These are phyloP conservation scores for Helicoverpa assulta DNA, from an alignment of 2,888 invertebrate species.

Conservation along the genomic window DNA sequence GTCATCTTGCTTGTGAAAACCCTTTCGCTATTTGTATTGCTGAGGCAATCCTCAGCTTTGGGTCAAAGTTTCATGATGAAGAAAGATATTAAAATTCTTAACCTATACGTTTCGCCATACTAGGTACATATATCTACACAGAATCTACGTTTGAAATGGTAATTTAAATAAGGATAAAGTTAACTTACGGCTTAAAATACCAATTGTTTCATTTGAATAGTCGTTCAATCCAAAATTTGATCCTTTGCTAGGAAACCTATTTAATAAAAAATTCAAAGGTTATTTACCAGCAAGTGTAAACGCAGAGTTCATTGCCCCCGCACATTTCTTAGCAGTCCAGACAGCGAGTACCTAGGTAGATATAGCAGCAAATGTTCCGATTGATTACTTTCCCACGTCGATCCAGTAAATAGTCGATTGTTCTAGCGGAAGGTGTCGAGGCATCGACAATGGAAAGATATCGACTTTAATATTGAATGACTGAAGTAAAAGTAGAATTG, in stretches of 20 bases:
- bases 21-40: too few relatives aligned
- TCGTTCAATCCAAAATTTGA: too few relatives aligned
- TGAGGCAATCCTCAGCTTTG: too few relatives aligned
- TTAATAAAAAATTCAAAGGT: conserved; percentile 12
- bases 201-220: too few relatives aligned
- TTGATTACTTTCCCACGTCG: conserved; percentile 53
- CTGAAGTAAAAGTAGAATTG: conserved; percentile 44
- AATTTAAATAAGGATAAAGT: too few relatives aligned
- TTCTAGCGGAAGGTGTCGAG: conserved; percentile 50
- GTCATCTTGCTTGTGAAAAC: background rate
- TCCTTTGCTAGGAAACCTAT: background rate
- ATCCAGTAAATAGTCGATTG: conserved; percentile 44
- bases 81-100: too few relatives aligned
- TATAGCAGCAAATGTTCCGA: conserved; percentile 31
- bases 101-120: too few relatives aligned
- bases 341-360: conserved; percentile 10
- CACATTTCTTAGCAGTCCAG: conserved; percentile 18
- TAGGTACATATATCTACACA: too few relatives aligned
- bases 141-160: too few relatives aligned
- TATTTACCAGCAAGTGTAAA: conserved; percentile 31
- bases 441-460: conserved; percentile 44
- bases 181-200: too few relatives aligned
- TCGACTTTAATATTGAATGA: conserved; percentile 27
- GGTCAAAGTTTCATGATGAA: too few relatives aligned
- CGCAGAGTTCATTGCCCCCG: conserved; percentile 45